Percentiles rank a stretch among this genome's conserved stretches.
phyloP scores from a whole-genome alignment of 2,888 invertebrate genomes.

The Alloscopus bannaensis region DNA sequence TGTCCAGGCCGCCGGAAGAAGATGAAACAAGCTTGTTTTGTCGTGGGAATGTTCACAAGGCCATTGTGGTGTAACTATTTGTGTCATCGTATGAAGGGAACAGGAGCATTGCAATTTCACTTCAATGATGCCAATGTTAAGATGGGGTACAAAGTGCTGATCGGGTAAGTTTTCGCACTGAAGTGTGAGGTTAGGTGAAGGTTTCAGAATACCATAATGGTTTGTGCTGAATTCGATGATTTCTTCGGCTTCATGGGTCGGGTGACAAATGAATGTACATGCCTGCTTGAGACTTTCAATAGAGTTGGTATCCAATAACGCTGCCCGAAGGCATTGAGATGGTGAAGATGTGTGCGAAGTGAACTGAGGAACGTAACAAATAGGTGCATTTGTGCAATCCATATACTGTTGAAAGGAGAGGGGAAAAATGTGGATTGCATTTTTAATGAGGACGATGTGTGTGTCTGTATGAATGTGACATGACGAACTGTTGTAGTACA shows the following conservation, averaged over 20 bases:
- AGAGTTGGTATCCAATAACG: neutral
- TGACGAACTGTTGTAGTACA: too few species aligned
- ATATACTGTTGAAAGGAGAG: too few species aligned
- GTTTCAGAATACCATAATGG: slow-evolving; percentile 1
- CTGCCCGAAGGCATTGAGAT: neutral
- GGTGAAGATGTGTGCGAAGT: neutral
- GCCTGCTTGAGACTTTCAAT: neutral
- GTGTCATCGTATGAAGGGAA: neutral
- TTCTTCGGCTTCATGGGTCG: neutral
- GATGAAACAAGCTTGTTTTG: neutral
- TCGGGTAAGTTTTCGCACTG: neutral
- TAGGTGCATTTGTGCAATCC: too few species aligned
- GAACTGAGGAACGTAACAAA: neutral
- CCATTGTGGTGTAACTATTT: neutral
- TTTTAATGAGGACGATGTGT: too few species aligned
- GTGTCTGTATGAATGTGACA: too few species aligned
- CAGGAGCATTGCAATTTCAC: neutral
- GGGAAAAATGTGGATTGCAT: too few species aligned
- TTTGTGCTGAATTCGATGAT: neutral
- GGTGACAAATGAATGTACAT: neutral
- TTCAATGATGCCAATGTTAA: neutral
- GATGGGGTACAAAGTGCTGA: neutral
- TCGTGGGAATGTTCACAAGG: neutral
- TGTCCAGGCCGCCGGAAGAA: slow-evolving; percentile 1
- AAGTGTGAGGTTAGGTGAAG: neutral